Base-by-base conservation (phyloP, 2,888 invertebrate species). In the Apotomis turbidana region DNA sequence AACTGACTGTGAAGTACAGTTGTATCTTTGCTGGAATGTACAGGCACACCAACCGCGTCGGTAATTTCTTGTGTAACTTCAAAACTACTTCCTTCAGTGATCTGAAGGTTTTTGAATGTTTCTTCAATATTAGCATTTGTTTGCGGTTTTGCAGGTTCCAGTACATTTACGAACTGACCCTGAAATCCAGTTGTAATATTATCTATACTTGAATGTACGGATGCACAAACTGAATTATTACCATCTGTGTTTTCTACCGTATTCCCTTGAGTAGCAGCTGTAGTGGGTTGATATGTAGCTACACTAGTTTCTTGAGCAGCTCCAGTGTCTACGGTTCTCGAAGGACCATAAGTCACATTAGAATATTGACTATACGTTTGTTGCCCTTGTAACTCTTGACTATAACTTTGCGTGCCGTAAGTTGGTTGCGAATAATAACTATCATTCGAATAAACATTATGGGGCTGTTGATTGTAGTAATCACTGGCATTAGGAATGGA, bases 401-500 rank as follows among this genome's bases (percentile, higher is more conserved):
- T 44, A 61, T 62, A 72, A 58, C 13, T 62, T 46, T 46, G 46
- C 27, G 72, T 68, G 8, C 68, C 68, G 51, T 68, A 68, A 54
- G 1, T 57, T 15, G 72, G 72, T 36, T 68, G 57, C 27, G 68
- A 63, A 38, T 72, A 72, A 54, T 46, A 72, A 49, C 72, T 72
- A 58, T 59, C 27, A 52, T 57, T 62, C 12, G 72, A 72, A 54
- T 72, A 72, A n/a, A 72, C 59, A 54, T 72, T 68, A 54, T 72
- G 68, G 3, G 52, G 44, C 52, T 72, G 68, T 63, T 72, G 63
- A 59, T 63, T 58, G 38, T 72, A 71, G 51, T 68, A 72, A 54
- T 68, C 46, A 46, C 49, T 58, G 5, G 72, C 58, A 12, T 72
- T 68, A 3, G 62, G 72, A 58, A 68, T 55, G 41, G 62, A 5